Base-by-base conservation (phyloP, 2,888 invertebrate species). In the Charanyca ferruginea region DNA sequence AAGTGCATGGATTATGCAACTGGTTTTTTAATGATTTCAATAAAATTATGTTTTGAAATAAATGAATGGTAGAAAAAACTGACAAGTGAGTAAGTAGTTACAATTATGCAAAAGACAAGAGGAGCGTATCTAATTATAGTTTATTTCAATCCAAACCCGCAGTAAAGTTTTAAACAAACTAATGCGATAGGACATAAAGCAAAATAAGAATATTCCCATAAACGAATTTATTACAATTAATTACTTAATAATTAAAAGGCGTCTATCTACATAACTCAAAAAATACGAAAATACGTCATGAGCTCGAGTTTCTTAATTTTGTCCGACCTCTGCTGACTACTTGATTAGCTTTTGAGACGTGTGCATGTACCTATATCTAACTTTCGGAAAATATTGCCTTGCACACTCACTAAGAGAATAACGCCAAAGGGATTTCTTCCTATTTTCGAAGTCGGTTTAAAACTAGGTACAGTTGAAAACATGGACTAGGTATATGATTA, bases 401-500 rank as follows among this genome's bases (percentile, higher is more conserved):
- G 16, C 18, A 22, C 25, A 38, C n/a, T 41, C 22, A 63, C 18
- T 22, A 32, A 47, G 38, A 32, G 32, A 32, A 32, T 3, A 32
- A 2, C 32, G 11, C 32, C 1, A 11, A 32, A 38, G 38, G 38
- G 5, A 38, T 38, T 38, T 38, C 38, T 16, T 38, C 16, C 38
- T 13, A 4, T 38, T 38, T 5, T 9, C 16, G 2, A 38, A 16
- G 4, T 38, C 16, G 5, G 38, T 38, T 9, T 3, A 32, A 32
- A 32, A 32, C 9, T 9, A 63, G 18, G n/a, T 42, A 13, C 38
- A 6, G n/a, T 20, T 11, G 22, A 47, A 47, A 47, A 23, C 18
- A 23, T 2, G 11, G 13, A 38, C 18, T 18, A 60, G 20, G n/a
- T 66, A 60, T 54, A 20, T 73, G 63, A 54, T 54, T 59, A 61